Base-by-base conservation (phyloP, 2,888 invertebrate genomes). In the Meloe dianella region DNA sequence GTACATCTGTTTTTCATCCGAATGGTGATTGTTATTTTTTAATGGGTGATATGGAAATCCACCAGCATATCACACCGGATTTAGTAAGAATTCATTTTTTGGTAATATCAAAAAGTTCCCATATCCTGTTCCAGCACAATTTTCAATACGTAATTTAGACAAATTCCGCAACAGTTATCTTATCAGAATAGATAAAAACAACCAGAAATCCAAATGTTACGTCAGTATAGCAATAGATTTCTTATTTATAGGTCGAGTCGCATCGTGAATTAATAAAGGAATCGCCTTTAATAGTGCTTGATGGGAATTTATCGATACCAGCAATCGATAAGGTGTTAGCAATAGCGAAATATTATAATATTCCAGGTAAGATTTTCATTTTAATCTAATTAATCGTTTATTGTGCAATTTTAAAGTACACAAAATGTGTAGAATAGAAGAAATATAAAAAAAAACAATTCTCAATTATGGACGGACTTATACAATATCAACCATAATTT, bases 21-120 rank as follows among this genome's bases (percentile, higher is more conserved):
- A 80, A 79, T 7, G 96, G 97, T 0, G 94, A 96, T 75, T 93
- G 95, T 77, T 85, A 89, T 62, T 86, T 94, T 61, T 90, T 94
- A 0, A 85, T 97, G 61, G 96, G 95, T 0, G 94, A 96, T 80
- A 94, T 96, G 94, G 88, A 87, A 56, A 89, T 94, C 24, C 94
- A 96, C 79, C 81, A 86, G 12, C 83, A 86, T 69, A 92, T 97
- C 65, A 88, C 89, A 7, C 85, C 89, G 0, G 84, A 90, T 64
- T 81, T 90, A 79, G 90, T 92, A 82, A 85, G 85, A 82, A 9
- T 6, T 38, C 17, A n/a, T 14, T 38, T 14, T n/a, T n/a, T 38
- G 14, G 6, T 38, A 38, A n/a, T n/a, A n/a, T n/a, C 32, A 32
- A 32, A 32, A 27, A 27, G 27, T 4, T 27, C 4, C 4, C 2